Conservation (phyloP, 2,113 vertebrate genomes). For the Lanius collurio region DNA sequence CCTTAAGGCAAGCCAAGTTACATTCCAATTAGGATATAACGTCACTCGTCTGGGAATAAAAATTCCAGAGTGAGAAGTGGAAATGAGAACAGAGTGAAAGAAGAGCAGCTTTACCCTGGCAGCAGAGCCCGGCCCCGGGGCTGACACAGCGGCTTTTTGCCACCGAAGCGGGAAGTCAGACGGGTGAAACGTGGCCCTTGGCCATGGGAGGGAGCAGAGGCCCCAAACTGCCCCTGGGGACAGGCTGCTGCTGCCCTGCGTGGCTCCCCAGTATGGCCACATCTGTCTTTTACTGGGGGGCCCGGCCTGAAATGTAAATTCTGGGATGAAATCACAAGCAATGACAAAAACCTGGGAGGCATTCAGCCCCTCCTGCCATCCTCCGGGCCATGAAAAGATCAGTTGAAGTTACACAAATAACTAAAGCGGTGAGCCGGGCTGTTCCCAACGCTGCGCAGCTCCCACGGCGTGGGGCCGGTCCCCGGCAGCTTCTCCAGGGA, state of each 20-base stretch:
- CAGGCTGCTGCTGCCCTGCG: not conserved
- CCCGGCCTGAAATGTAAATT: not conserved
- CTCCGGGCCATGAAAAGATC: accelerated
- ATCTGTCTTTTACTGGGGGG: not conserved
- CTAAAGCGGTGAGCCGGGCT: accelerated
- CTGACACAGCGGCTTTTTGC: not conserved
- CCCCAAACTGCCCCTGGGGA: accelerated
- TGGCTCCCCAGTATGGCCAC: accelerated
- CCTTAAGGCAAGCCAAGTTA: not conserved
- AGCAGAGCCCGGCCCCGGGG: not conserved
- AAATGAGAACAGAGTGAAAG: not conserved
- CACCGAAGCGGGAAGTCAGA: accelerated
- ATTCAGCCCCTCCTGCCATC: not conserved
- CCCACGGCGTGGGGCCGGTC: accelerated
- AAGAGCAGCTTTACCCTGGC: not conserved
- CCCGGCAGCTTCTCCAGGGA: not conserved
- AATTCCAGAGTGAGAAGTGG: not conserved
- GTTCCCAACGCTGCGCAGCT: accelerated
- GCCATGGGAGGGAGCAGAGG: not conserved
- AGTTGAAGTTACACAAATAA: not conserved
- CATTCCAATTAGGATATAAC: not conserved
- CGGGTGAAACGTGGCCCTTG: not conserved
- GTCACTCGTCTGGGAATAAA: not conserved
- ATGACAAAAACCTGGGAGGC: not conserved
- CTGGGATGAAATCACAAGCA: not conserved